Evolutionary conservation across 1,140 invertebrate species (phyloP).

Genomic region (Leptopilina clavipes): DNA sequence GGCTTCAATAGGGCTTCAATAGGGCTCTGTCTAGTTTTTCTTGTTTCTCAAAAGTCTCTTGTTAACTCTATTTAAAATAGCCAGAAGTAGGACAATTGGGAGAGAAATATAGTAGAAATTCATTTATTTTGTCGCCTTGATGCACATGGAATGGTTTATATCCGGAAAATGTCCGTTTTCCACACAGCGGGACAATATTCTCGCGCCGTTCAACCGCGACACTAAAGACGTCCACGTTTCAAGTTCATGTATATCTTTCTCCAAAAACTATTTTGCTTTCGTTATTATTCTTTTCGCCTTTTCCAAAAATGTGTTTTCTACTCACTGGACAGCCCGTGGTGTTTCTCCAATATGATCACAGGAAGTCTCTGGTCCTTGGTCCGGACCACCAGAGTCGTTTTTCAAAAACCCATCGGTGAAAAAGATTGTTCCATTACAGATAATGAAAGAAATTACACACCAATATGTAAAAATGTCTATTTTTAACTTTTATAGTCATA

Average conservation of each 20-base stretch:
- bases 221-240: neutral
- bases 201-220: constrained; percentile 61
- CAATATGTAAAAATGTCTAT: too few species aligned
- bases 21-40: too few species aligned
- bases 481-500: too few species aligned
- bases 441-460: too few species aligned
- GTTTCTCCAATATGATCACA: neutral
- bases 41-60: too few species aligned
- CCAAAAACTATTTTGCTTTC: neutral
- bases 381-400: constrained; percentile 19
- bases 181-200: constrained; percentile 61
- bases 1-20: too few species aligned
- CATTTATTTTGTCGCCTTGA: constrained; percentile 62
- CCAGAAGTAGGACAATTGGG: too few species aligned
- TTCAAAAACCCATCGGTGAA: too few species aligned
- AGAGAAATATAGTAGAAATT: too few species aligned
- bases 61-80: too few species aligned
- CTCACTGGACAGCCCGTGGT: neutral
- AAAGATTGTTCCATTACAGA: too few species aligned
- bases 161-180: constrained; percentile 58
- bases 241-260: neutral
- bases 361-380: too few species aligned
- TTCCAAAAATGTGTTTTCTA: constrained; percentile 26
- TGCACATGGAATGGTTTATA: constrained; percentile 63
- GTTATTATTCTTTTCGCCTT: constrained; percentile 1